Percentiles rank a stretch among this genome's conserved stretches.
These are phyloP conservation scores for Uromys caudimaculatus DNA, from an alignment of 2,797 vertebrate genomes.

Conservation along the genomic window DNA sequence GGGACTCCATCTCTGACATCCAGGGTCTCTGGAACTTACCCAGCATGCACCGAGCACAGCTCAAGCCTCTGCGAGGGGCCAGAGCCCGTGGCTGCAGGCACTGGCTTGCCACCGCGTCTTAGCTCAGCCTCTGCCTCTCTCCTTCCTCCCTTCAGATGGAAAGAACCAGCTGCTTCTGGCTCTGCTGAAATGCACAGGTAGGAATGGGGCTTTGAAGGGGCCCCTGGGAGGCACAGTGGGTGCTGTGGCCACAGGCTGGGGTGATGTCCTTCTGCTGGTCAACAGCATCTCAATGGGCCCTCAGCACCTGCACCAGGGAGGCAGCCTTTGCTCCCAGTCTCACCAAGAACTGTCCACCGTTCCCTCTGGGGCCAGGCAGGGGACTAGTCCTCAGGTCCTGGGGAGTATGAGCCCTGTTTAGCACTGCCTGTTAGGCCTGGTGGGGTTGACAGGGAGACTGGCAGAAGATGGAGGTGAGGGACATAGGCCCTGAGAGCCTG, in stretches of 20 bases:
- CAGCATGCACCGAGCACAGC: background rate
- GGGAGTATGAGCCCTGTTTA: background rate
- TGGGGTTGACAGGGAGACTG: background rate
- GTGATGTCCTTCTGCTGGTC: background rate
- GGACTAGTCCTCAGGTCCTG: background rate
- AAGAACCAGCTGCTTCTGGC: conserved; percentile 98
- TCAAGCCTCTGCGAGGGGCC: background rate
- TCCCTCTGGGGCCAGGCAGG: background rate
- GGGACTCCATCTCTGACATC: background rate
- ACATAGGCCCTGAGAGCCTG: background rate
- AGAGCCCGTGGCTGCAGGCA: too few species aligned
- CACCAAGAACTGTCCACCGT: background rate
- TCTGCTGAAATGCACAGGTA: conserved; percentile 98
- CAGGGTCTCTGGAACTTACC: background rate
- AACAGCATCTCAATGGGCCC: background rate
- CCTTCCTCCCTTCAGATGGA: conserved; percentile 91
- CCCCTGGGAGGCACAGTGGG: background rate
- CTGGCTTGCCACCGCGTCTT: background rate
- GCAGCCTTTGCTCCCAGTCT: background rate
- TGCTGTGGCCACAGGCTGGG: rapidly evolving
- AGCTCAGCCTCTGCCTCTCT: background rate
- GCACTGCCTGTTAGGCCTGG: background rate
- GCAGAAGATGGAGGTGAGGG: background rate
- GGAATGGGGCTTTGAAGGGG: conserved; percentile 7
- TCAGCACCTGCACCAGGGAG: rapidly evolving